A percentile compares a stretch with the other conserved stretches of the same genome.
These are phyloP conservation scores for Pseudopleuronectes americanus DNA, from an alignment of 2,797 vertebrate genomes.

Conservation along the genomic window DNA sequence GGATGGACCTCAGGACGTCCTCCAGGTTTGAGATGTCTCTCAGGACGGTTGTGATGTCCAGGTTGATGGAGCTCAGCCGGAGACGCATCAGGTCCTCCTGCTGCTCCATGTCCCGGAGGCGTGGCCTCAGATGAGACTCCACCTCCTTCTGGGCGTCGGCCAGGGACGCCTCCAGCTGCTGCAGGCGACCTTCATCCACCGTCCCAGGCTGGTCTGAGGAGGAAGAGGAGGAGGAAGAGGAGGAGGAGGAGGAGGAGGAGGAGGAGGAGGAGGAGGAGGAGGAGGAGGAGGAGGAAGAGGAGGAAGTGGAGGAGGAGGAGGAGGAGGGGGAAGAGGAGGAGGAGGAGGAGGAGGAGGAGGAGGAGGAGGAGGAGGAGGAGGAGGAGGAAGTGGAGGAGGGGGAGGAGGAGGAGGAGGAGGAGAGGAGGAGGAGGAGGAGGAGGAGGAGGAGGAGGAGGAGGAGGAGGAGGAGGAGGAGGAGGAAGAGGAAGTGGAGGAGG, in stretches of 20 bases:
- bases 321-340: no score
- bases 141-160: slow-evolving; percentile 74
- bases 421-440: slow-evolving; percentile 1
- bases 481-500: neutral
- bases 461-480: neutral
- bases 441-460: neutral
- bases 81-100: slow-evolving; percentile 75
- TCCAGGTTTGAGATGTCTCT: slow-evolving; percentile 90
- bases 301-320: no score
- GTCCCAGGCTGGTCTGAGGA: slow-evolving; percentile 77
- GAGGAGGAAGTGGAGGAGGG: no score
- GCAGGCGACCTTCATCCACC: slow-evolving; percentile 82
- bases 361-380: no score
- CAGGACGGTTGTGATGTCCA: slow-evolving; percentile 85
- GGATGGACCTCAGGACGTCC: slow-evolving; percentile 84
- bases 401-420: no score
- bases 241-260: no score
- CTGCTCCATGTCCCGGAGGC: slow-evolving; percentile 81
- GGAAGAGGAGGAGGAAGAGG: neutral
- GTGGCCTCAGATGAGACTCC: slow-evolving; percentile 77
- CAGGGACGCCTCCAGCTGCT: slow-evolving; percentile 83
- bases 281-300: no score
- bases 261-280: no score
- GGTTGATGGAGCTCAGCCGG: slow-evolving; percentile 74
- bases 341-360: no score